Evolutionary conservation across 2,113 vertebrate genomes (phyloP).

Genomic region (Marmota flaviventris): DNA sequence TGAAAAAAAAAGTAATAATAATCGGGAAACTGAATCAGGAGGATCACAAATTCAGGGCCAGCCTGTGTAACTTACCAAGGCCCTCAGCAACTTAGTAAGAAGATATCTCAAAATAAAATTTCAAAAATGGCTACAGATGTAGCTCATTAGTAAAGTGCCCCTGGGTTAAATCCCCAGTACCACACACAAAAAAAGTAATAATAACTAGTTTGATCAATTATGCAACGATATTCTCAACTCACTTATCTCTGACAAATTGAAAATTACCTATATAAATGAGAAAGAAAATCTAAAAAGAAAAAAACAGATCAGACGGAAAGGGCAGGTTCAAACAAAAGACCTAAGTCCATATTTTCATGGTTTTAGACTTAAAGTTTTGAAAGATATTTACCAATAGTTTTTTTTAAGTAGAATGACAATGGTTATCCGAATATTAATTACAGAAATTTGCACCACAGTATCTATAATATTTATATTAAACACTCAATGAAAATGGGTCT

Average conservation of each 20-base stretch:
- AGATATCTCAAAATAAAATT: no score
- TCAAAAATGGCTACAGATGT: no score
- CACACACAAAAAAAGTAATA: neutral
- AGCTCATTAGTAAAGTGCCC: no score
- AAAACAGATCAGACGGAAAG: neutral
- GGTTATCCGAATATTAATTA: neutral
- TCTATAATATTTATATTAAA: neutral
- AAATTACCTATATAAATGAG: constrained; percentile 12
- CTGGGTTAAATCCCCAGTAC: neutral
- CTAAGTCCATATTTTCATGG: neutral
- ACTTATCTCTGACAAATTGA: constrained; percentile 25
- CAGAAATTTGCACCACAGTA: neutral
- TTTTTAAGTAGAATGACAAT: constrained; percentile 35
- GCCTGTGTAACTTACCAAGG: no score
- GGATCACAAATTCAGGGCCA: neutral
- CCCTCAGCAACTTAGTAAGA: no score
- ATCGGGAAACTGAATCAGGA: neutral
- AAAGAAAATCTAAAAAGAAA: neutral
- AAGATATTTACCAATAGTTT: neutral
- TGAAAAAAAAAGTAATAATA: neutral
- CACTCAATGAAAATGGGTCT: neutral
- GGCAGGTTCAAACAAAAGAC: constrained; percentile 43
- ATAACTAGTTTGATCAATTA: constrained; percentile 36
- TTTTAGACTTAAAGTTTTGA: neutral
- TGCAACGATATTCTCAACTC: neutral